These are phyloP conservation scores for Xylota sylvarum DNA, from an alignment of 2,888 invertebrate species.

Conservation along the genomic window DNA sequence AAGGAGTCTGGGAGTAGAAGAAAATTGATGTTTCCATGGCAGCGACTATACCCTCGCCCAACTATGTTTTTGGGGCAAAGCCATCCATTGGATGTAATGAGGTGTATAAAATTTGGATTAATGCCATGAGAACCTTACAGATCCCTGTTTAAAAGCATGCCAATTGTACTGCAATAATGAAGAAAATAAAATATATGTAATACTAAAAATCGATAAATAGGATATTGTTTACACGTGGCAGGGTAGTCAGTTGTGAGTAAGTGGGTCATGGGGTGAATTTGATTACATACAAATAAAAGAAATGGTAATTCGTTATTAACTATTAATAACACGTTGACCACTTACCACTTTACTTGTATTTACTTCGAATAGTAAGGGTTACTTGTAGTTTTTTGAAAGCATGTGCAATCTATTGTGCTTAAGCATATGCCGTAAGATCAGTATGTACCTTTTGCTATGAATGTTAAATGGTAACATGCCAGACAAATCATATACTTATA, in stretches of 20 bases:
- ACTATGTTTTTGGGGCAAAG: slow-evolving; percentile 61
- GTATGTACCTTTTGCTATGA: no score
- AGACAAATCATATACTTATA: no score
- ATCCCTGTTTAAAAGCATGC: slow-evolving; percentile 47
- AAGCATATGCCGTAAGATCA: no score
- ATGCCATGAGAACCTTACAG: slow-evolving; percentile 65
- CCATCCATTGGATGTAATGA: slow-evolving; percentile 68
- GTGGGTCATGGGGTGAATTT: not conserved
- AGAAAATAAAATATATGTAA: not conserved
- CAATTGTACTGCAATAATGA: slow-evolving; percentile 50
- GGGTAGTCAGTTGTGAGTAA: slow-evolving; percentile 1
- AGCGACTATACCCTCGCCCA: slow-evolving; percentile 12
- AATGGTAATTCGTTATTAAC: not conserved
- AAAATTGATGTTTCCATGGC: slow-evolving; percentile 30
- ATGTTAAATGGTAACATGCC: no score
- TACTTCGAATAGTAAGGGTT: no score
- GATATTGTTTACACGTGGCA: slow-evolving; percentile 12
- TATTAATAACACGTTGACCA: no score
- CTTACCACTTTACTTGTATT: no score
- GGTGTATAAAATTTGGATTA: slow-evolving; percentile 71
- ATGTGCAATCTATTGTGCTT: no score
- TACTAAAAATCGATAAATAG: slow-evolving; percentile 9
- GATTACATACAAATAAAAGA: not conserved
- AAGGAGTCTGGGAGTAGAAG: not conserved
- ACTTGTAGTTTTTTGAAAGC: not conserved